A percentile compares a stretch with the other conserved stretches of the same genome.
phyloP scores from a whole-genome alignment of 2,888 invertebrate species.

The Volucella inflata region DNA sequence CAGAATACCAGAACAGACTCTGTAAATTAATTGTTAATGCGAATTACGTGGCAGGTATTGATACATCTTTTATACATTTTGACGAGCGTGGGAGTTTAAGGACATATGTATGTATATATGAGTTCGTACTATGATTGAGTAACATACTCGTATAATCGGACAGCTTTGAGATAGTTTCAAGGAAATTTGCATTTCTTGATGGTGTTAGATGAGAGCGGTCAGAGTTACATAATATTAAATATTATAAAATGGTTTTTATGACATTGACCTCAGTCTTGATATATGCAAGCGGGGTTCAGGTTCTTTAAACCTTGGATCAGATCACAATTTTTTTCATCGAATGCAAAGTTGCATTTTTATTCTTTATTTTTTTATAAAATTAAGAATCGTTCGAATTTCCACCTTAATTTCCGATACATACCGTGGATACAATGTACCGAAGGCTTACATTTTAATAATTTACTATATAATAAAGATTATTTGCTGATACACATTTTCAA shows the following conservation, averaged over 20 bases:
- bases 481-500: too few relatives aligned
- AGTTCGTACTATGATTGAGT: constrained; percentile 11
- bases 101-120: neutral
- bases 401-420: too few relatives aligned
- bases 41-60: constrained; percentile 8
- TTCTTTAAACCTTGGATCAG: neutral
- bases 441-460: too few relatives aligned
- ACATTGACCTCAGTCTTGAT: neutral
- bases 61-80: constrained; percentile 9
- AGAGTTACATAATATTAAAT: neutral
- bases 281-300: neutral
- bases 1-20: constrained; percentile 55
- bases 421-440: too few relatives aligned
- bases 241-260: neutral
- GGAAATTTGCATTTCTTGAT: too few relatives aligned
- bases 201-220: neutral
- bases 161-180: neutral
- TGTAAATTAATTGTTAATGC: constrained; percentile 49
- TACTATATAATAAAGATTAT: too few relatives aligned
- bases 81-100: constrained; percentile 3
- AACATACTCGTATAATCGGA: neutral
- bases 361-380: too few relatives aligned
- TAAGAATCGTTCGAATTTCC: too few relatives aligned
- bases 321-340: too few relatives aligned
- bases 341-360: too few relatives aligned